Evolutionary conservation across 2,888 invertebrate genomes (phyloP).

Genomic region (Nemotelus nigrinus): DNA sequence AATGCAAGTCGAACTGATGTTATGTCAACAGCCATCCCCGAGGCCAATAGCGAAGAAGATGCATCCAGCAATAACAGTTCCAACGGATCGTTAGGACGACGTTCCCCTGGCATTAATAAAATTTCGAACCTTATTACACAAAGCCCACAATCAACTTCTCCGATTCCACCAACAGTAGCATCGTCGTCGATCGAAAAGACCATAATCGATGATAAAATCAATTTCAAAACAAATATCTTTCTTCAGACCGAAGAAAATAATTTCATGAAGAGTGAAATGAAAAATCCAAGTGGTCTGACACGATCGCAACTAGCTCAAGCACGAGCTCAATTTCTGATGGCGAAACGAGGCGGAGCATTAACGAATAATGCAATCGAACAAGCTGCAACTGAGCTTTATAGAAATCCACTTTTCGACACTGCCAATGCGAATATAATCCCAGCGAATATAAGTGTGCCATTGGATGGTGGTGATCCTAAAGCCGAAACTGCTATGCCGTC

Average conservation of each 20-base stretch:
- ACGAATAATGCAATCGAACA: neutral
- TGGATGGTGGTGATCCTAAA: conserved; percentile 52
- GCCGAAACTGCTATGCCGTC: conserved; percentile 66
- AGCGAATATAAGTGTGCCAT: neutral
- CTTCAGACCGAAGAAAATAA: conserved; percentile 64
- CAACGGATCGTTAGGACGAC: conserved; percentile 69
- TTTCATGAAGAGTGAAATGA: conserved; percentile 63
- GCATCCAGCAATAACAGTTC: conserved; percentile 73
- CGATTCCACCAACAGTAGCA: conserved; percentile 60
- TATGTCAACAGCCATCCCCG: conserved; percentile 85
- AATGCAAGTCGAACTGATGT: conserved; percentile 82
- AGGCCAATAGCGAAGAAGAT: conserved; percentile 83
- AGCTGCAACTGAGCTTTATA: neutral
- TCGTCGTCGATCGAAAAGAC: conserved; percentile 61
- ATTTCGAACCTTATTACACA: conserved; percentile 47
- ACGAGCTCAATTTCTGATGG: conserved; percentile 70
- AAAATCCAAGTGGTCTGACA: conserved; percentile 55
- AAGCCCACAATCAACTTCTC: neutral
- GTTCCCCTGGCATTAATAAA: conserved; percentile 57
- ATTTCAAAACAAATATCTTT: conserved; percentile 63
- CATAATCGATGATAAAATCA: conserved; percentile 57
- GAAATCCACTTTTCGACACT: conserved; percentile 24
- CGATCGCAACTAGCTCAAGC: conserved; percentile 70
- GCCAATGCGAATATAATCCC: conserved; percentile 14
- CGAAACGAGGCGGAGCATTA: too few relatives aligned